Evolutionary conservation across 2,888 invertebrate genomes (phyloP).

Genomic region (Empis livida): DNA sequence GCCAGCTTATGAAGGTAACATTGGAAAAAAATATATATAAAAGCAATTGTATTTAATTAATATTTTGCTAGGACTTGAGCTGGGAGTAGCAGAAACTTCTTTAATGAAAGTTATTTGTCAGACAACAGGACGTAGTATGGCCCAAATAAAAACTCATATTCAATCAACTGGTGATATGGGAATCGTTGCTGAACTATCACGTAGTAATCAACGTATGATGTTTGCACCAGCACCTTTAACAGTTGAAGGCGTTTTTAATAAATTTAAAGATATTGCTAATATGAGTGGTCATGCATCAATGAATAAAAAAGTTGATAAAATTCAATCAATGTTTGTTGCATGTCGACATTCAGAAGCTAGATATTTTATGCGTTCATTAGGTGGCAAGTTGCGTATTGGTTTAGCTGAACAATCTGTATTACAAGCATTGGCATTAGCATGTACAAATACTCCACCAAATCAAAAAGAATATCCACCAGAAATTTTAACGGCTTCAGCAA

Average conservation of each 20-base stretch:
- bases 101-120: constrained; percentile 90
- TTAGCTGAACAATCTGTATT: constrained; percentile 93
- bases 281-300: constrained; percentile 68
- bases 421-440: constrained; percentile 77
- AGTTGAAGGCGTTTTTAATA: constrained; percentile 61
- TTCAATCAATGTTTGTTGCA: constrained; percentile 85
- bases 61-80: constrained; percentile 46
- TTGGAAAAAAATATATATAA: not conserved
- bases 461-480: constrained; percentile 47
- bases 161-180: constrained; percentile 73
- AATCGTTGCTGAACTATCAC: constrained; percentile 73
- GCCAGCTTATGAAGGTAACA: constrained; percentile 81
- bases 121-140: constrained; percentile 72
- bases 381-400: constrained; percentile 91
- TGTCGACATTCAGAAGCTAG: constrained; percentile 79
- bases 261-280: constrained; percentile 73
- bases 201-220: constrained; percentile 77
- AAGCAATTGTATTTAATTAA: not conserved
- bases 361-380: constrained; percentile 77
- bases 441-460: constrained; percentile 63
- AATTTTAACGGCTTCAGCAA: constrained; percentile 48
- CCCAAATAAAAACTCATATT: constrained; percentile 59
- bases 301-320: constrained; percentile 79
- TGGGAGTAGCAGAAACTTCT: constrained; percentile 90
- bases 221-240: constrained; percentile 69